Conservation (phyloP, 2,888 invertebrate genomes). For the Steromphala cineraria region DNA sequence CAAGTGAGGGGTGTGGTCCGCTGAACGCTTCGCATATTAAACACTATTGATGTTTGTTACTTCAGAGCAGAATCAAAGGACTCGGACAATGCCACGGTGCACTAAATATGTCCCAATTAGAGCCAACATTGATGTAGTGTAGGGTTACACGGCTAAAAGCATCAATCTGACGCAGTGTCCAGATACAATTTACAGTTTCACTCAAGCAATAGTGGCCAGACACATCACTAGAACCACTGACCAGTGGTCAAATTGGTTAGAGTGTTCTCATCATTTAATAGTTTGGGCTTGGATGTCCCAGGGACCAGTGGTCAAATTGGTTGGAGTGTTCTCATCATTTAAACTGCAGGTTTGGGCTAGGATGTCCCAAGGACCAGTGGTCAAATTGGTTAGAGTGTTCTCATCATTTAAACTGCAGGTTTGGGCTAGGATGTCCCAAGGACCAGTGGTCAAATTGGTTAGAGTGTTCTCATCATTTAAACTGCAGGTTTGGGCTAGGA, state of each 20-base stretch:
- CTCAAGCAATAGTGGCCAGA: not conserved
- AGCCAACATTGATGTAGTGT: not conserved
- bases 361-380: too few species aligned
- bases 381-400: too few species aligned
- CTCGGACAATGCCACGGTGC: not conserved
- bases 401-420: too few species aligned
- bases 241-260: not conserved
- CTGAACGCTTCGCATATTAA: too few species aligned
- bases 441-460: too few species aligned
- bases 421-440: too few species aligned
- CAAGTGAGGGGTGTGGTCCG: too few species aligned
- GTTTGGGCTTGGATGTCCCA: not conserved
- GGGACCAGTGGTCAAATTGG: too few species aligned
- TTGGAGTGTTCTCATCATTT: too few species aligned
- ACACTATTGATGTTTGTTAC: not conserved
- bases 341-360: too few species aligned
- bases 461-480: too few species aligned
- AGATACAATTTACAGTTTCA: conserved; percentile 6
- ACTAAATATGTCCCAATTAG: conserved; percentile 4
- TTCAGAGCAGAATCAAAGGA: not conserved
- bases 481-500: too few species aligned
- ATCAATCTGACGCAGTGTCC: not conserved
- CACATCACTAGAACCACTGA: not conserved
- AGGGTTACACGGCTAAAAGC: conserved; percentile 8
- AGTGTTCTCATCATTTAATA: not conserved